A percentile compares a stretch with the other conserved stretches of the same genome.
Conservation (phyloP, 2,888 invertebrate genomes). For the Aphrophora alni region DNA sequence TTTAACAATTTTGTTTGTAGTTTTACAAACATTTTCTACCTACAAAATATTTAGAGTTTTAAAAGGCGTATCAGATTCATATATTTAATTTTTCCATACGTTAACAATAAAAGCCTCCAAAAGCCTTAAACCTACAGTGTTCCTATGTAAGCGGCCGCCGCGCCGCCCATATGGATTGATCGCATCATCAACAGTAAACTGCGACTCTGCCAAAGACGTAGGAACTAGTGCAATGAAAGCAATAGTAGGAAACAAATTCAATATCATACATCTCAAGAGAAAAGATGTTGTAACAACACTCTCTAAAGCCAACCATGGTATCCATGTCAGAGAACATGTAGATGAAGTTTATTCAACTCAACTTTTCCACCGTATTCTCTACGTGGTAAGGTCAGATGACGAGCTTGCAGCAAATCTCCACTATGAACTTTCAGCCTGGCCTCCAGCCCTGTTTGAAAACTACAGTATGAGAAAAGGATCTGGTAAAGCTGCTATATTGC, state of each 20-base stretch:
- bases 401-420: conserved; percentile 43
- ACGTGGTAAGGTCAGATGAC: conserved; percentile 39
- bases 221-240: conserved; percentile 38
- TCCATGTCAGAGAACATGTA: conserved; percentile 52
- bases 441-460: conserved; percentile 44
- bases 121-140: too few species aligned
- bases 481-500: conserved; percentile 24
- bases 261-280: conserved; percentile 26
- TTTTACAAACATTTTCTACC: too few species aligned
- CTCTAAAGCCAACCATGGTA: conserved; percentile 33
- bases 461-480: conserved; percentile 46
- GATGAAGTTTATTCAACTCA: conserved; percentile 49
- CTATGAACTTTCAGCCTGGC: conserved; percentile 48
- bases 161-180: too few species aligned
- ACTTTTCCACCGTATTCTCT: conserved; percentile 49
- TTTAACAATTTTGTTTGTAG: too few species aligned
- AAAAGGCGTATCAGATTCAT: too few species aligned
- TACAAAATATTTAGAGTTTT: too few species aligned
- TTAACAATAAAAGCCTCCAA: too few species aligned
- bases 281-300: conserved; percentile 28
- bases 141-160: too few species aligned
- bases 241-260: conserved; percentile 44
- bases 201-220: conserved; percentile 45
- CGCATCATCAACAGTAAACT: conserved; percentile 43
- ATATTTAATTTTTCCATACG: too few species aligned